Conservation (phyloP, 2,113 vertebrate species). For the Varanus komodoensis region DNA sequence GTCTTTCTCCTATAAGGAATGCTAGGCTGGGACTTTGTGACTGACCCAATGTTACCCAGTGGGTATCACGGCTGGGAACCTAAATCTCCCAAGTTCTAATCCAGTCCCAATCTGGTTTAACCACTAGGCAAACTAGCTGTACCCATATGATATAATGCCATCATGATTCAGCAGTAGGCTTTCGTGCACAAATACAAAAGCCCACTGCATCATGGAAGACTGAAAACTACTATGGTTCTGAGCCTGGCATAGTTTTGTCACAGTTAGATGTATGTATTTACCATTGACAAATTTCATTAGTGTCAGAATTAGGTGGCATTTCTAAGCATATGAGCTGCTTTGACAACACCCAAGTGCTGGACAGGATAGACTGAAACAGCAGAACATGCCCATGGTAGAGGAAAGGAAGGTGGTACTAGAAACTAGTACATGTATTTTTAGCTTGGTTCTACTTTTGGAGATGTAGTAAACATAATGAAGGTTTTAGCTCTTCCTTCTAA, state of each 20-base stretch:
- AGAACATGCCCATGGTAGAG: not conserved
- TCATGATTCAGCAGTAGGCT: not conserved
- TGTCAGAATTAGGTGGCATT: not conserved
- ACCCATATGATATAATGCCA: not conserved
- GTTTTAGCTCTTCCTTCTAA: not conserved
- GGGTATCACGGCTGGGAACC: no score
- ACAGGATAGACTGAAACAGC: not conserved
- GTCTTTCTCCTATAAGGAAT: no score
- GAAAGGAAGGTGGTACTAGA: not conserved
- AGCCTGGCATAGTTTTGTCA: not conserved
- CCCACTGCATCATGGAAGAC: not conserved
- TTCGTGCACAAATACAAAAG: not conserved
- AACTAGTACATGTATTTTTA: not conserved
- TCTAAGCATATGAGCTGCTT: not conserved
- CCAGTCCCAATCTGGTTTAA: no score
- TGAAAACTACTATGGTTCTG: not conserved
- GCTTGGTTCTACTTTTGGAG: not conserved
- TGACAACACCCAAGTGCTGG: not conserved
- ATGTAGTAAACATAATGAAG: not conserved
- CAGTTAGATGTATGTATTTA: not conserved
- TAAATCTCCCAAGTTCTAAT: no score
- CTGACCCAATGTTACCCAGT: no score
- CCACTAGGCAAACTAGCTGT: no score
- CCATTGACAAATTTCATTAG: not conserved
- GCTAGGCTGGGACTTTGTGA: no score